These are phyloP conservation scores for Phoeniculus purpureus DNA, from an alignment of 2,797 vertebrate genomes.

Conservation along the genomic window DNA sequence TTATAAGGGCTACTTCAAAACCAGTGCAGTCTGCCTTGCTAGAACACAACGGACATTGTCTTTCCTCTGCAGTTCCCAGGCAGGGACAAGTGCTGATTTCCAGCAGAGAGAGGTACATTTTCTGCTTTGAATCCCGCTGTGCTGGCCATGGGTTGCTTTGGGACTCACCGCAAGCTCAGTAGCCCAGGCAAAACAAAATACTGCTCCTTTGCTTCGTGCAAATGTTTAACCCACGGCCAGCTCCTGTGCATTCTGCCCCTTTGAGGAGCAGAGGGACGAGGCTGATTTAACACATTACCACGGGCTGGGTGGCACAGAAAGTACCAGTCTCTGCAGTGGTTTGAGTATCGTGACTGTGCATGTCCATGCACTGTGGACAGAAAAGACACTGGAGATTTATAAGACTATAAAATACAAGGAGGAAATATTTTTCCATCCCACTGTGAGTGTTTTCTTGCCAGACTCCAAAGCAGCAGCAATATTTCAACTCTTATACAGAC, in stretches of 20 bases:
- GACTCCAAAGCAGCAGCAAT: conserved; percentile 33
- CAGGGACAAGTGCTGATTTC: neutral
- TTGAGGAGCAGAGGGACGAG: neutral
- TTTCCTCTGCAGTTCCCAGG: neutral
- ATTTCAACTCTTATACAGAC: conserved; percentile 43
- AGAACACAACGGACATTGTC: neutral
- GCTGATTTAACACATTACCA: neutral
- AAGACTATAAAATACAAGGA: conserved; percentile 52
- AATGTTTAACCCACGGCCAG: neutral
- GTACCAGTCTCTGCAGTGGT: neutral
- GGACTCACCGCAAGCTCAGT: neutral
- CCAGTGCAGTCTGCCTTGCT: neutral
- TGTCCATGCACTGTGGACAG: neutral
- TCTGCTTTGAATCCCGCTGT: neutral
- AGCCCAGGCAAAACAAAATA: conserved; percentile 8
- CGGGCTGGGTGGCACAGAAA: neutral
- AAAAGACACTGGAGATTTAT: conserved; percentile 48
- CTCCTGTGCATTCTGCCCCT: neutral
- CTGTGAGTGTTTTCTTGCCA: conserved; percentile 51
- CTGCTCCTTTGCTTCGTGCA: neutral
- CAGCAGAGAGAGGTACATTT: neutral
- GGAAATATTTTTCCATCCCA: conserved; percentile 61
- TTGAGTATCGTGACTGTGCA: neutral
- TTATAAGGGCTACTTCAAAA: neutral
- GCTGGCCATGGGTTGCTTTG: neutral